phyloP scores from a whole-genome alignment of 2,888 invertebrate species.

The Leptopilina myrica region DNA sequence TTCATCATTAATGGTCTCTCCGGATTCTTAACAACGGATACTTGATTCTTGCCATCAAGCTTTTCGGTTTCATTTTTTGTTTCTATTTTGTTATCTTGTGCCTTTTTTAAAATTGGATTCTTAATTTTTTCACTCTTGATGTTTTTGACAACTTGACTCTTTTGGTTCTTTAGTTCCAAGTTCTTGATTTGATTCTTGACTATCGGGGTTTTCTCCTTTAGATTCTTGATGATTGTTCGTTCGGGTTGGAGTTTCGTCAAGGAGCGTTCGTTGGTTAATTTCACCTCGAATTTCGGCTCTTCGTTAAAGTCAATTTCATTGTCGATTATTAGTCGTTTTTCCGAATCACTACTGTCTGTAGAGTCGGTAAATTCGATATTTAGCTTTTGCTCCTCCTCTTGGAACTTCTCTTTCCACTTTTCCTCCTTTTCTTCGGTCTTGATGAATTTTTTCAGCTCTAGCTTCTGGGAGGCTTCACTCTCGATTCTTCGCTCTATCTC shows the following conservation, averaged over 20 bases:
- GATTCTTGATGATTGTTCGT: conserved; percentile 6
- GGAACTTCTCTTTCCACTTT: conserved; percentile 56
- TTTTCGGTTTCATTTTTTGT: not conserved
- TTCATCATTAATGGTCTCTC: not conserved
- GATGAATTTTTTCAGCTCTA: not conserved
- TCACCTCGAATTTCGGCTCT: conserved; percentile 64
- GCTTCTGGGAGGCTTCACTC: not conserved
- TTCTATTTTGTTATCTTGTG: not conserved
- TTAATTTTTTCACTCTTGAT: not conserved
- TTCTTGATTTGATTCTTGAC: not conserved
- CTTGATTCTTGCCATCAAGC: not conserved
- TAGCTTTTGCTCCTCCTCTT: conserved; percentile 67
- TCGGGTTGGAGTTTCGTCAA: not conserved
- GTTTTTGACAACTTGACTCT: not conserved
- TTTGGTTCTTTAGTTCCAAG: not conserved
- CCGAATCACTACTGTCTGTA: conserved; percentile 82
- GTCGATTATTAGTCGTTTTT: conserved; percentile 81
- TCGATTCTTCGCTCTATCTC: conserved; percentile 17
- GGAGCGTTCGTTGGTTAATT: conserved; percentile 48
- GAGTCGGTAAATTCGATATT: conserved; percentile 79
- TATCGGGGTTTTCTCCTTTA: not conserved
- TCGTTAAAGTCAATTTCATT: conserved; percentile 65
- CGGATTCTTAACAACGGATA: not conserved
- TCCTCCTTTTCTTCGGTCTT: conserved; percentile 60
- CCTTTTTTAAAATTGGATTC: not conserved